Evolutionary conservation across 2,113 vertebrate species (phyloP).

Genomic region (Epinephelus lanceolatus): DNA sequence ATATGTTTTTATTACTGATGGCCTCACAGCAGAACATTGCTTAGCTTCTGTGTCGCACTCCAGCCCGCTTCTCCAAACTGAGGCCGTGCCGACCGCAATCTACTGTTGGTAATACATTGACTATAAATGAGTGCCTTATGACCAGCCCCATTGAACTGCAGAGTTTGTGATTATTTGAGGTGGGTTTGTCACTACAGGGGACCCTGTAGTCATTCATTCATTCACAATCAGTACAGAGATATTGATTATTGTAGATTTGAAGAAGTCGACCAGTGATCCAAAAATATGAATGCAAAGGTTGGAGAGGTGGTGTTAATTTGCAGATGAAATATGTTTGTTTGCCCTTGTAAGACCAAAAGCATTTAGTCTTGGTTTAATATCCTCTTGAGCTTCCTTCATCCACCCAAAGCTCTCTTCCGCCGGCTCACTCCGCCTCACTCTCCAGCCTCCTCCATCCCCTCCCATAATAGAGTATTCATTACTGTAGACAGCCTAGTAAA

Average conservation of each 20-base stretch:
- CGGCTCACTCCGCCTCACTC: neutral
- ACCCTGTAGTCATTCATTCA: neutral
- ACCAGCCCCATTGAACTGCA: too few relatives aligned
- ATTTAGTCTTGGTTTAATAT: neutral
- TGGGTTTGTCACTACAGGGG: neutral
- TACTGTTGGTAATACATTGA: too few relatives aligned
- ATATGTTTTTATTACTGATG: too few relatives aligned
- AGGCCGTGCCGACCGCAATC: too few relatives aligned
- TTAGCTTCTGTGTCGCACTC: too few relatives aligned
- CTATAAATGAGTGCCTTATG: too few relatives aligned
- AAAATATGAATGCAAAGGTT: neutral
- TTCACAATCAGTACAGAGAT: too few relatives aligned
- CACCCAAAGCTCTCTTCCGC: neutral
- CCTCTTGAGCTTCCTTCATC: neutral
- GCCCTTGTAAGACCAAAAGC: neutral
- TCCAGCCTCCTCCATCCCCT: neutral
- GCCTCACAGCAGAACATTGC: too few relatives aligned
- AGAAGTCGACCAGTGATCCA: neutral
- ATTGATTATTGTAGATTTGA: neutral
- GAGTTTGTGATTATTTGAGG: neutral
- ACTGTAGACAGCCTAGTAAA: slow-evolving; percentile 68
- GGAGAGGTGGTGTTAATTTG: too few relatives aligned
- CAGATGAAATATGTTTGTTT: neutral
- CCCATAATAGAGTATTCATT: slow-evolving; percentile 70
- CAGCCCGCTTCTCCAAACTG: too few relatives aligned